Base-by-base conservation (phyloP, 1,140 invertebrate genomes). In the Andricus grossulariae region DNA sequence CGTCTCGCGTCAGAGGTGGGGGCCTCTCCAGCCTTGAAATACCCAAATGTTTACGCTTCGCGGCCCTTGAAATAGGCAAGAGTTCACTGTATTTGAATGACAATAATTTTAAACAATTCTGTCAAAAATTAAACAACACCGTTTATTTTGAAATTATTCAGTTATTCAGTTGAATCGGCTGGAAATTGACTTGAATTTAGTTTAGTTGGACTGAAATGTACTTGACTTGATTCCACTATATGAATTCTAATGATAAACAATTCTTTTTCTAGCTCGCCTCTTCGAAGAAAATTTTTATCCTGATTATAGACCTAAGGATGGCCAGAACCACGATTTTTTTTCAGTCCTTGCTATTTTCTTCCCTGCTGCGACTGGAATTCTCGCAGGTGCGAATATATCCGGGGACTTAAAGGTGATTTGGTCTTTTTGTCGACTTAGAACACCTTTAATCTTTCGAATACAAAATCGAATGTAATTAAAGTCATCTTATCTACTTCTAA, bases 261-360 rank as follows among this genome's bases (percentile, higher is more conserved):
- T 71, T 80, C 54, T 50, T 51, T 52, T 93, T 93, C 74, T 91
- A 97, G 96, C 90, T 71, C 92, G 94, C n/a, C 79, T 97, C 10
- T 91, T 97, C 16, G 87, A 91, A 50, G 92, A 94, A 74, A 98
- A 98, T 90, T 92, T 97, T 54, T 91, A 91, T 39, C 90, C 97
- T 0, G 95, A 96, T 84, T 99, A 97, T 89, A 92, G 96, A 52
- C 83, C 89, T 39, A 93, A 92, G 73, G 94, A 95, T 79, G 94
- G 93, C 0, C 92, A 93, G 1, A 73, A 94, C n/a, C 95, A 97
- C 85, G 93, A 95, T 87, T 98, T 99, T 92, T 99, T 99, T 91
- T 97, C 97, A 2, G 97, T 99, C 0, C 98, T 99, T 91, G 94
- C 97, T 11, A 97, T 99, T 73, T 99, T 99, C 92, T 99, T 99